A percentile compares a stretch with the other conserved stretches of the same genome.
These are phyloP conservation scores for Andrena bucephala DNA, from an alignment of 2,888 invertebrate genomes.

Conservation along the genomic window DNA sequence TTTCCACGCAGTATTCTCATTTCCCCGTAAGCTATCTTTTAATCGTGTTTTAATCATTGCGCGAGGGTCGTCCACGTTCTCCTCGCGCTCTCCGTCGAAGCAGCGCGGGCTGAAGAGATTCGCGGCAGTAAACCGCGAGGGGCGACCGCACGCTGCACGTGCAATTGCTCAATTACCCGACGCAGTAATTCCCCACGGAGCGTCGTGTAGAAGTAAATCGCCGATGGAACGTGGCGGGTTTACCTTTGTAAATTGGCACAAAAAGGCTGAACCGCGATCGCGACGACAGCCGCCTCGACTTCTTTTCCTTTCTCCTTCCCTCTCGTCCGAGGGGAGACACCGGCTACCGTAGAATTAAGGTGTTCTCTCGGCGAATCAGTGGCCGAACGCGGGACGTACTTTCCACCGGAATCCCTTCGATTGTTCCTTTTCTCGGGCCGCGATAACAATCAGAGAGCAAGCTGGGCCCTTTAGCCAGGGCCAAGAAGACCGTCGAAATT, in stretches of 20 bases:
- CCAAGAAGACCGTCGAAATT: neutral
- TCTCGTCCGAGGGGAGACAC: neutral
- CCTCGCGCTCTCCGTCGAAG: neutral
- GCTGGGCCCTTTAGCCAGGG: neutral
- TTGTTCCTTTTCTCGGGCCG: constrained; percentile 3
- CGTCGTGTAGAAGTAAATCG: constrained; percentile 58
- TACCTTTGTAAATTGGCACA: constrained; percentile 74
- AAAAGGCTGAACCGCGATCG: constrained; percentile 62
- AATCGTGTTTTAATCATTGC: constrained; percentile 4
- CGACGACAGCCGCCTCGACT: constrained; percentile 55
- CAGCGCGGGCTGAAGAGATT: constrained; percentile 9
- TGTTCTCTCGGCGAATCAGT: constrained; percentile 44
- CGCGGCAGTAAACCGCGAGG: constrained; percentile 47
- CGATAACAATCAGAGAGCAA: constrained; percentile 17
- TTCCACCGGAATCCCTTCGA: constrained; percentile 24
- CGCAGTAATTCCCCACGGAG: constrained; percentile 55
- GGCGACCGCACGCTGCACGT: constrained; percentile 62
- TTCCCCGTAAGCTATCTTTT: neutral
- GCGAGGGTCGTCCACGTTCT: neutral
- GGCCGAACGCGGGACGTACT: neutral
- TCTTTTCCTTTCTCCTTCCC: constrained; percentile 23
- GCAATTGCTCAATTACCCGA: constrained; percentile 77
- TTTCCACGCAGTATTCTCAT: neutral
- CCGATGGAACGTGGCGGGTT: constrained; percentile 71
- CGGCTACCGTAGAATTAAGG: constrained; percentile 60